Evolutionary conservation across 2,888 invertebrate genomes (phyloP), one percentile per base, ranked within the genome.

Genomic region (Cataglyphis rosenhaueri): DNA sequence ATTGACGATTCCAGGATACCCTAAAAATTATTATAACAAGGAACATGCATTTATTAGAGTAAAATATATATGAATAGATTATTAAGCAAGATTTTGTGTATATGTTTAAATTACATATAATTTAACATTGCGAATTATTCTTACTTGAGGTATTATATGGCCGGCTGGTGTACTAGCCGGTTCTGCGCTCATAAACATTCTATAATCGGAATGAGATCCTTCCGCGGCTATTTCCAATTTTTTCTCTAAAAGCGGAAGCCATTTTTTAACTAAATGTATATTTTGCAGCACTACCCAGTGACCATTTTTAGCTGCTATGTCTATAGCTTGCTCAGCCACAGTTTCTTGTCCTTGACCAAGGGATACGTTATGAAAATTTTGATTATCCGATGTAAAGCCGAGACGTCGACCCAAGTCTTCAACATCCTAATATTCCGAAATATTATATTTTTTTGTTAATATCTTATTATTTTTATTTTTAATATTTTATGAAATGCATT

Each of bases 271-370:
- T 86, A 99, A 96, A 95, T 99, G 99, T 90, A 99, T 98, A 94
- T 99, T 99, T 96, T 99, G 99, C 76, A 99, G 95, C 8, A 99
- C 97, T 2, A 99, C 99, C 99, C 99, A 99, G 93, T 99, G 99
- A 0, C 99, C 99, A 86, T 97, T 96, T 92, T 96, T 96, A 0
- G 98, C 96, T 0, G 98, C 97, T 75, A 96, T 95, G 92, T 98
- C 98, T 97, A 99, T 97, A 0, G 99, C 99, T 84, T 97, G 96
- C 93, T 99, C 99, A 1, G 99, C 99, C 0, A 99, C 98, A 0
- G 97, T 95, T 95, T 99, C 99, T 94, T 99, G 98, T 0, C 98
- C 98, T 94, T 98, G 98, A 41, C 99, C 99, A 68, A 99, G 95
- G 0, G 98, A 99, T 0, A 99, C 99, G 94, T 98, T 99, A 93